Conservation (phyloP, 2,888 invertebrate species). For the Toxonevra muliebris region DNA sequence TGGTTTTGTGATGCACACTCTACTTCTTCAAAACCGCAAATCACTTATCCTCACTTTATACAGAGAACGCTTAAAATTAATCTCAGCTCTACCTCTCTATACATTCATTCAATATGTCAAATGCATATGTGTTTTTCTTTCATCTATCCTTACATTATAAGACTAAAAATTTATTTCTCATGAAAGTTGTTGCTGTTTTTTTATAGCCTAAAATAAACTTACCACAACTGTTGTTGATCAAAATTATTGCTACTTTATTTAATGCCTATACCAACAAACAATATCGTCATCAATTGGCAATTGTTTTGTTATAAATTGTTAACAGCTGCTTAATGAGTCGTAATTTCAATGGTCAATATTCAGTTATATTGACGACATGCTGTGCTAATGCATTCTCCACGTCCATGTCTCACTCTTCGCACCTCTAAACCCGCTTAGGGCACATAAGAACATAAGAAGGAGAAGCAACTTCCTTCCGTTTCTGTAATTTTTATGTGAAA, state of each 20-base stretch:
- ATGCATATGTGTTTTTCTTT: background rate
- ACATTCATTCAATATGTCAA: background rate
- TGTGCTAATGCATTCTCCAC: slow-evolving; percentile 14
- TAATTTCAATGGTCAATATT: slow-evolving; percentile 22
- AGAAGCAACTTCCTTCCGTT: too few species aligned
- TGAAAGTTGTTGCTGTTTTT: slow-evolving; percentile 6
- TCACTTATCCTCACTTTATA: slow-evolving; percentile 7
- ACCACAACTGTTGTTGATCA: slow-evolving; percentile 8
- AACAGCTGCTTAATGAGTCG: slow-evolving; percentile 34
- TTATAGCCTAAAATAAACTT: background rate
- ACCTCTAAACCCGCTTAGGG: too few species aligned
- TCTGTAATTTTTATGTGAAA: too few species aligned
- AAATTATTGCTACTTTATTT: too few species aligned
- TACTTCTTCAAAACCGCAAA: background rate
- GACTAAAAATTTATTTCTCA: slow-evolving; percentile 2
- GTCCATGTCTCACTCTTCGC: background rate
- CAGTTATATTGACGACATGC: slow-evolving; percentile 11
- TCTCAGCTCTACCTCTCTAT: background rate
- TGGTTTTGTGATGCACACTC: too few species aligned
- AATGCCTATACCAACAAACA: background rate
- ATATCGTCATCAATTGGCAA: slow-evolving; percentile 3
- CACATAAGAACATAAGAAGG: too few species aligned
- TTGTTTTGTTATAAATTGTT: slow-evolving; percentile 14
- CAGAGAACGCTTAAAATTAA: background rate
- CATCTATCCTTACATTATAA: background rate